These are phyloP conservation scores for Triops longicaudatus DNA, from an alignment of 1,140 invertebrate species.

Conservation along the genomic window DNA sequence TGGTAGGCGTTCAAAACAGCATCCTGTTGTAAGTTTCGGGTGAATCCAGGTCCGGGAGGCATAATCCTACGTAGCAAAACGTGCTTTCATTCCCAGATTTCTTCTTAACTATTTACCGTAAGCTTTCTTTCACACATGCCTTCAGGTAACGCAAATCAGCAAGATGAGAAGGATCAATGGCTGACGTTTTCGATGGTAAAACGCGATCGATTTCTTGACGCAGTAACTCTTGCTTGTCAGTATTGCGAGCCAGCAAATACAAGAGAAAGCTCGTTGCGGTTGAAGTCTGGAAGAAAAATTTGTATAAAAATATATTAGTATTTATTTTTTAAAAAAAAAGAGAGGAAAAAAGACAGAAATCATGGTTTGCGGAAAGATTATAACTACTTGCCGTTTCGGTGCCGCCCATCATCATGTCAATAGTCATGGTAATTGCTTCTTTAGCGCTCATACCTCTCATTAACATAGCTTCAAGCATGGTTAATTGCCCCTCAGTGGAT, in stretches of 20 bases:
- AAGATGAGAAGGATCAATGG: conserved; percentile 55
- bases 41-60: conserved; percentile 68
- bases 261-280: conserved; percentile 79
- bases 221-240: conserved; percentile 63
- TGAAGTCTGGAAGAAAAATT: conserved; percentile 55
- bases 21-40: no score
- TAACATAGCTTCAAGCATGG: conserved; percentile 47
- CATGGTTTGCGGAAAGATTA: no score
- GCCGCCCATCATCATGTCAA: conserved; percentile 27
- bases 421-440: conserved; percentile 21
- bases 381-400: conserved; percentile 22
- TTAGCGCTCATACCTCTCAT: not conserved
- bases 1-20: no score
- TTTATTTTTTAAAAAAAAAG: no score
- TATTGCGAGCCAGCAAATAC: conserved; percentile 70
- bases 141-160: conserved; percentile 60
- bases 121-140: conserved; percentile 78
- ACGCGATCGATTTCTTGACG: conserved; percentile 61
- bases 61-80: conserved; percentile 40
- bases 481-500: conserved; percentile 35
- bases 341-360: no score
- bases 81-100: no score
- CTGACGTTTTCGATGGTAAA: conserved; percentile 49
- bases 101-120: conserved; percentile 40
- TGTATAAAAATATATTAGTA: not conserved